Evolutionary conservation across 2,113 vertebrate genomes (phyloP).

Genomic region (Eupsittula cactorum): DNA sequence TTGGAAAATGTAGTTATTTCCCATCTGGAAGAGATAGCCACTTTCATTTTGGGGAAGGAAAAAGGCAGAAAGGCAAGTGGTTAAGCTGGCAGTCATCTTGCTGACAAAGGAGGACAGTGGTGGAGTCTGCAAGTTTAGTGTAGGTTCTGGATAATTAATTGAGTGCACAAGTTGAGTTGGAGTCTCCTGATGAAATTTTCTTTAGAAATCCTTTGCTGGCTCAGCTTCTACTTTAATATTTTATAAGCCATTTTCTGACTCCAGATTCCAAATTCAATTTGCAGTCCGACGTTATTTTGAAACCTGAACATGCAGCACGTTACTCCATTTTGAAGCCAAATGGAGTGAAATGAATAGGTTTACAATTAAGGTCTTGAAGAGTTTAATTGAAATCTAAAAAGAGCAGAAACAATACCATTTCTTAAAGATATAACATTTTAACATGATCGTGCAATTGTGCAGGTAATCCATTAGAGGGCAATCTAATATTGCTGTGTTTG

Average conservation of each 20-base stretch:
- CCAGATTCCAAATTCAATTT: not conserved
- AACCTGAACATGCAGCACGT: not conserved
- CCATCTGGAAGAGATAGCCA: not conserved
- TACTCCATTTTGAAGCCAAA: not conserved
- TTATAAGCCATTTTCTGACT: not conserved
- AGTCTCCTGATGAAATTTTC: not conserved
- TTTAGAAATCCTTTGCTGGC: not conserved
- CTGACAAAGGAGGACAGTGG: not conserved
- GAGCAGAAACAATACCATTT: not conserved
- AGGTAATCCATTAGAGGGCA: conserved; percentile 73
- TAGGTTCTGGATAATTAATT: not conserved
- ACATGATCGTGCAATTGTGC: conserved; percentile 42
- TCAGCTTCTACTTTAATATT: not conserved
- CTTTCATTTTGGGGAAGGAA: not conserved
- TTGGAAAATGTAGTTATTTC: not conserved
- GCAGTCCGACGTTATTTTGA: not conserved
- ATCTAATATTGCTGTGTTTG: conserved; percentile 60
- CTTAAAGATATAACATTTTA: not conserved
- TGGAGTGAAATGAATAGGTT: not conserved
- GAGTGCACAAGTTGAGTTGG: not conserved
- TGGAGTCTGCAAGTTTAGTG: not conserved
- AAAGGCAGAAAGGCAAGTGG: not conserved
- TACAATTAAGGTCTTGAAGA: not conserved
- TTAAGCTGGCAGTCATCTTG: not conserved
- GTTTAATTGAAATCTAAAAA: not conserved